phyloP scores from a whole-genome alignment of 2,797 vertebrate genomes.

The Coregonus sp. region DNA sequence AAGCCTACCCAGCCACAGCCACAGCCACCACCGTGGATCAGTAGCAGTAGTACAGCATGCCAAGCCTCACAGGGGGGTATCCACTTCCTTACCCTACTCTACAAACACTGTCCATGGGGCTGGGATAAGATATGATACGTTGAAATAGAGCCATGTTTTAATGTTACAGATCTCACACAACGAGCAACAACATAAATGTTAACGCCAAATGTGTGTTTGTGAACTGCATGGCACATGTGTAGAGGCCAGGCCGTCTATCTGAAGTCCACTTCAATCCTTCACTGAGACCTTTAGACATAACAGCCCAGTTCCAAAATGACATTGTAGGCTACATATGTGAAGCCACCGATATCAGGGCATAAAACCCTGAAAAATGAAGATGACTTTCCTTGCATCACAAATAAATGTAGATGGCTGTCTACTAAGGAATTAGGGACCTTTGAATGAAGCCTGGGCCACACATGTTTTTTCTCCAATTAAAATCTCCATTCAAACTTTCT shows the following conservation, averaged over 20 bases:
- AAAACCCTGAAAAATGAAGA: constrained; percentile 28
- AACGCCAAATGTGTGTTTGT: constrained; percentile 67
- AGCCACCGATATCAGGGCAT: constrained; percentile 30
- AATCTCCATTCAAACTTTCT: neutral
- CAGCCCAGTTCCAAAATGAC: constrained; percentile 40
- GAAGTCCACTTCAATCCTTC: constrained; percentile 58
- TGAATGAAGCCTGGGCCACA: neutral
- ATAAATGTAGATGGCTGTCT: constrained; percentile 3
- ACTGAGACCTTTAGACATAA: constrained; percentile 28
- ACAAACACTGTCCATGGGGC: constrained; percentile 69
- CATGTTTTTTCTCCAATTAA: neutral
- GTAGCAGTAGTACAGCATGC: constrained; percentile 66
- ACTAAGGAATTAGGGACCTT: no score
- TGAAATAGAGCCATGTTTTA: constrained; percentile 70
- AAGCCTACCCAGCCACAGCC: constrained; percentile 63
- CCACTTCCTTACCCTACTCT: constrained; percentile 35
- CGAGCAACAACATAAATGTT: constrained; percentile 56
- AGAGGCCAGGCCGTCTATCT: constrained; percentile 52
- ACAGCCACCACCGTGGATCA: constrained; percentile 66
- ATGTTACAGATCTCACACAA: constrained; percentile 73
- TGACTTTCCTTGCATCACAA: constrained; percentile 7
- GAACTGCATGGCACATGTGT: constrained; percentile 67
- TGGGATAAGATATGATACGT: constrained; percentile 70
- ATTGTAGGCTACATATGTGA: constrained; percentile 53
- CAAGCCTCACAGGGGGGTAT: constrained; percentile 65